Percentiles rank a stretch among this genome's conserved stretches.
Conservation (phyloP, 2,888 invertebrate species). For the Lasioglossum calceatum region DNA sequence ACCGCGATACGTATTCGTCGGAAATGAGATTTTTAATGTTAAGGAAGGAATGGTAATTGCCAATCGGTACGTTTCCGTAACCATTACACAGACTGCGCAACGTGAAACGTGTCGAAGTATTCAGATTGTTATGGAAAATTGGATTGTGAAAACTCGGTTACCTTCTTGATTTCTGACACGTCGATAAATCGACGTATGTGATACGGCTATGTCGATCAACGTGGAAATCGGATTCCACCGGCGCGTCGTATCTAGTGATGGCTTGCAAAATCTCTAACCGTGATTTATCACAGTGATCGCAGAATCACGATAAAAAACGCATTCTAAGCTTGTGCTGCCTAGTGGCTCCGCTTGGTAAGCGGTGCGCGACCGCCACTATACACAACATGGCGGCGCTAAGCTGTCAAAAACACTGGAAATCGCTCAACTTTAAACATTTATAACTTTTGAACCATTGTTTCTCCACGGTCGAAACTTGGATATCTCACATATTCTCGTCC, state of each 20-base stretch:
- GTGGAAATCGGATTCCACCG: slow-evolving; percentile 12
- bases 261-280: too few relatives aligned
- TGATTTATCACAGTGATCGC: too few relatives aligned
- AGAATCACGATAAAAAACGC: too few relatives aligned
- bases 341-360: too few relatives aligned
- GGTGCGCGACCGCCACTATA: too few relatives aligned
- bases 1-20: neutral
- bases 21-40: slow-evolving; percentile 17
- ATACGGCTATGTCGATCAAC: slow-evolving; percentile 10
- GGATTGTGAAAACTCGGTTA: slow-evolving; percentile 37
- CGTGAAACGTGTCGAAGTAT: slow-evolving; percentile 6
- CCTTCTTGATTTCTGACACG: slow-evolving; percentile 14
- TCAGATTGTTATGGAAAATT: slow-evolving; percentile 35
- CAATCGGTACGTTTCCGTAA: slow-evolving; percentile 13
- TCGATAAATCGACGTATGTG: slow-evolving; percentile 9
- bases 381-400: too few relatives aligned
- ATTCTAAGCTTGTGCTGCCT: too few relatives aligned
- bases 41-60: slow-evolving; percentile 14
- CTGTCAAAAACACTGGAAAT: too few relatives aligned
- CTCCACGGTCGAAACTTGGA: too few relatives aligned
- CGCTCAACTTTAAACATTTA: too few relatives aligned
- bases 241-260: neutral
- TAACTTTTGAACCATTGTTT: too few relatives aligned
- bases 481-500: too few relatives aligned
- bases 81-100: slow-evolving; percentile 6